Evolutionary conservation across 2,113 vertebrate genomes (phyloP), one percentile per base, ranked within the genome.

Genomic region (Pelecanoides urinatrix): DNA sequence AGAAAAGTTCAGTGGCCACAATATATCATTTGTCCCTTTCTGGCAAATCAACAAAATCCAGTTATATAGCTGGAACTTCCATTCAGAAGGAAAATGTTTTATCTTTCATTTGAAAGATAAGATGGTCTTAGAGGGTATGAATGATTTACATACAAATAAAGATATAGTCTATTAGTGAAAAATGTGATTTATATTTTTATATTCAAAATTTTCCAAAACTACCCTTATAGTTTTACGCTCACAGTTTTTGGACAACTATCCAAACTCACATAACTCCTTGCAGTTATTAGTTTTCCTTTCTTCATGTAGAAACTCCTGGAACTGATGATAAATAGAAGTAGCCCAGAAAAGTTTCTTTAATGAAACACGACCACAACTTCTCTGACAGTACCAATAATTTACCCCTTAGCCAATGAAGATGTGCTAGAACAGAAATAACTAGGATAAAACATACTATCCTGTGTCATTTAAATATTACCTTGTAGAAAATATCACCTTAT

Each of bases 301-400:
- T 86, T 65, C 63, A 32, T 77, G 30, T 44, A 86, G 36, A 92
- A 91, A 67, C 74, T 97, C 26, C 47, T 72, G 58, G 30, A 49
- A 88, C 22, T 72, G 25, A 53, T 88, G 56, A 88, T 82, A 82
- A 97, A 97, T 63, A 92, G 70, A 94, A 91, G 49, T 82, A 82
- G 30, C 16, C 8, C 40, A 62, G 81, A 78, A 89, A 94, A 94
- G 56, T 91, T 96, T 95, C 15, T 65, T 94, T 88, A 72, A 96
- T 86, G 74, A 86, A 90, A 95, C 29, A 59, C 5, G 5, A 61
- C 55, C 36, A 74, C 65, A 91, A 77, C 47, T 94, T 97, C 76
- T 93, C 82, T 94, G 94, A 94, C 90, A 83, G 63, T 65, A 80
- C 45, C 67, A 95, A 71, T 95, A 80, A 81, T 94, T 91, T 96